Conservation (phyloP, 1,140 invertebrate species). For the Drosophila kanapiae region DNA sequence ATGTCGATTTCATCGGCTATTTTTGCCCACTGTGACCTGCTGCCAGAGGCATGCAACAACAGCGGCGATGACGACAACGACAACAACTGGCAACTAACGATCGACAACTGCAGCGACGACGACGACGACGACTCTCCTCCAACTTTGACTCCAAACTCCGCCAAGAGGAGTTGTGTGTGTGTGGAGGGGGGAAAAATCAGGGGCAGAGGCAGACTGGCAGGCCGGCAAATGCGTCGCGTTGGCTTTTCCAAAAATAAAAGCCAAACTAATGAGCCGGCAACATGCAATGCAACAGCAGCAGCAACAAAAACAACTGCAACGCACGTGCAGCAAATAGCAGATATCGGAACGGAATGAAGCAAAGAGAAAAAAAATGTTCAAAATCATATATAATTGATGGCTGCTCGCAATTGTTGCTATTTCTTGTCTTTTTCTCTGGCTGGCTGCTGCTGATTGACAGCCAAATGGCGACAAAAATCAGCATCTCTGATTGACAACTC, state of each 20-base stretch:
- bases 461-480: slow-evolving; percentile 82
- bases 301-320: slow-evolving; percentile 35
- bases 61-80: slow-evolving; percentile 29
- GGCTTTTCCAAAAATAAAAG: slow-evolving; percentile 84
- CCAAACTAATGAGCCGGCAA: slow-evolving; percentile 83
- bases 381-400: slow-evolving; percentile 76
- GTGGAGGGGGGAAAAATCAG: neutral
- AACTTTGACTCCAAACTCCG: slow-evolving; percentile 39
- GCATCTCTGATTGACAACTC: slow-evolving; percentile 81
- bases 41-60: slow-evolving; percentile 50
- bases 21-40: slow-evolving; percentile 39
- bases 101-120: slow-evolving; percentile 74
- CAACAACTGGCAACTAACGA: slow-evolving; percentile 76
- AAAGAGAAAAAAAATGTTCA: slow-evolving; percentile 27
- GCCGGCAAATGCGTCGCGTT: slow-evolving; percentile 79
- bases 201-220: slow-evolving; percentile 68
- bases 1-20: neutral
- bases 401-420: slow-evolving; percentile 69
- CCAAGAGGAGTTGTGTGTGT: slow-evolving; percentile 1
- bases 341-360: slow-evolving; percentile 32
- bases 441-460: slow-evolving; percentile 67
- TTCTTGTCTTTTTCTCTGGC: slow-evolving; percentile 8
- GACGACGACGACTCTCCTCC: slow-evolving; percentile 55
- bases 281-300: slow-evolving; percentile 70
- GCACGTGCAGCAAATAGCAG: slow-evolving; percentile 70